phyloP scores from a whole-genome alignment of 2,113 vertebrate species.

The Trogon melanurus region DNA sequence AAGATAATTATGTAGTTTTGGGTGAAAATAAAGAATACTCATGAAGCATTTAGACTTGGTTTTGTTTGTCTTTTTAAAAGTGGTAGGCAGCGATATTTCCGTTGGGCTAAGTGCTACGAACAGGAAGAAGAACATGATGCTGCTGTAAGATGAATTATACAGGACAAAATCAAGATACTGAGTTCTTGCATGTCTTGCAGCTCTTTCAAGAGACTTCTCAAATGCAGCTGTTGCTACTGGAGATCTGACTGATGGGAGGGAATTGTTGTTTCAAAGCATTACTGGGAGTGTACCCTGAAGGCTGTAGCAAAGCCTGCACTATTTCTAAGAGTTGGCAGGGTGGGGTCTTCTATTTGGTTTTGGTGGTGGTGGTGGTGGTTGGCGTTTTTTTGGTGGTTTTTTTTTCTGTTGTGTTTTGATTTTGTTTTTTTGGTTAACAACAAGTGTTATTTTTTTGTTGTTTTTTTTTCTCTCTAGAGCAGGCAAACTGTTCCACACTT shows the following conservation, averaged over 20 bases:
- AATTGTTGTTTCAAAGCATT: background rate
- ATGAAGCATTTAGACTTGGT: background rate
- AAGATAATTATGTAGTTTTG: background rate
- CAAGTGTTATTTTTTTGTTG: no score
- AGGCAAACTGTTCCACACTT: background rate
- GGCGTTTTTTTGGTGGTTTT: background rate
- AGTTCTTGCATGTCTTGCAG: background rate
- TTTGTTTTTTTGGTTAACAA: no score
- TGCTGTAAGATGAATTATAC: background rate
- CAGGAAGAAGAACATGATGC: background rate
- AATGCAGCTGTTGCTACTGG: background rate
- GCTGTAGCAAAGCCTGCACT: background rate
- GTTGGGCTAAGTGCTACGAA: background rate
- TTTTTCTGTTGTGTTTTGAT: background rate
- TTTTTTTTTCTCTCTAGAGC: background rate
- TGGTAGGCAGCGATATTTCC: background rate
- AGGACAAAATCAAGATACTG: background rate
- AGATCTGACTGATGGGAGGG: background rate
- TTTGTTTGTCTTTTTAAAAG: background rate
- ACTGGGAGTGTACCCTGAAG: background rate
- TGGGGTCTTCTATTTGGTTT: background rate
- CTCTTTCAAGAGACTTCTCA: background rate
- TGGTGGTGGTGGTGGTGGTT: no score
- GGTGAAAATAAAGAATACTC: background rate
- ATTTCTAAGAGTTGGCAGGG: background rate